Percentiles rank a stretch among this genome's conserved stretches.
Conservation (phyloP, 2,797 vertebrate species). For the Mustela erminea region DNA sequence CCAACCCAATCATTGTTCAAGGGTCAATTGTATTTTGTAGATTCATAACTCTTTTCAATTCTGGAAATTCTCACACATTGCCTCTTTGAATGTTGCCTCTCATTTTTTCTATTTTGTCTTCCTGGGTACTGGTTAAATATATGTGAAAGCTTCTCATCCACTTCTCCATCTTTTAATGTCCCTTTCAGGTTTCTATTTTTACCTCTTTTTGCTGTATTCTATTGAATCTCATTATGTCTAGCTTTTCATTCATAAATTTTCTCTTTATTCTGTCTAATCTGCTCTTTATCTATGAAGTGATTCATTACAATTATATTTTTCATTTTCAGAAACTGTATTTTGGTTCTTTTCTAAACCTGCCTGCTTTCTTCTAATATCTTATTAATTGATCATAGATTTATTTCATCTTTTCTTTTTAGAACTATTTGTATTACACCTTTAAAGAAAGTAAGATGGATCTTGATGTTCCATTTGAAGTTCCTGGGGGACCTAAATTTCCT, state of each 20-base stretch:
- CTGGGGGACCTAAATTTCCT: neutral
- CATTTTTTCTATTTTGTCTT: neutral
- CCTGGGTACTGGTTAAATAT: neutral
- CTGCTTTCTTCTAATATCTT: neutral
- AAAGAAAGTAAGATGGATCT: neutral
- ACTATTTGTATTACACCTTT: neutral
- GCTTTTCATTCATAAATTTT: neutral
- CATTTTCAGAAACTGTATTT: neutral
- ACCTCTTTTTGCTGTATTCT: neutral
- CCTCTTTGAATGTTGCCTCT: conserved; percentile 22
- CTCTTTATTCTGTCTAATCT: neutral
- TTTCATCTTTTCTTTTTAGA: conserved; percentile 23
- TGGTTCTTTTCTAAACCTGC: neutral
- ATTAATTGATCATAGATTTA: neutral
- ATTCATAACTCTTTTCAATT: neutral
- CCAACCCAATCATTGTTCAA: neutral
- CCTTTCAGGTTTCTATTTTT: neutral
- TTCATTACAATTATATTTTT: neutral
- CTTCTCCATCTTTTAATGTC: neutral
- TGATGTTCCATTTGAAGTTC: neutral
- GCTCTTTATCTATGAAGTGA: neutral
- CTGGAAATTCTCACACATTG: neutral
- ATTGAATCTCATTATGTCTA: conserved; percentile 2
- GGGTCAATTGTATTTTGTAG: neutral
- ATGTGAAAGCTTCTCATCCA: neutral